phyloP scores from a whole-genome alignment of 2,113 vertebrate species.

The Suricata suricatta region DNA sequence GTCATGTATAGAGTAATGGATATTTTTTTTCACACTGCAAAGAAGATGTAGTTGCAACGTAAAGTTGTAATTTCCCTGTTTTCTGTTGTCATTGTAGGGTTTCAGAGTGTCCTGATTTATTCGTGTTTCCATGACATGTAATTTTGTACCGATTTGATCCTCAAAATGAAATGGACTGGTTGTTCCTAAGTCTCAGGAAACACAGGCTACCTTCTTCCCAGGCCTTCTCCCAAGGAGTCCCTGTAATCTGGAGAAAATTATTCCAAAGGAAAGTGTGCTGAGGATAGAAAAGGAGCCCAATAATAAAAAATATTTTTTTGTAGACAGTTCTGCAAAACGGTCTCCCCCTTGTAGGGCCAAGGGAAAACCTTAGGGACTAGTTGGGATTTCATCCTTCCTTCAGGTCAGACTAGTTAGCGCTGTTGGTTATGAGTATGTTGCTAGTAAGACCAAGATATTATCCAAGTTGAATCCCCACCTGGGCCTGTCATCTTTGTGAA shows the following conservation, averaged over 20 bases:
- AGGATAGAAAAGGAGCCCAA: constrained; percentile 20
- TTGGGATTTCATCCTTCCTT: constrained; percentile 9
- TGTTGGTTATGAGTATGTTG: background rate
- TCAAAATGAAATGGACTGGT: background rate
- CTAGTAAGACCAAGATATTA: background rate
- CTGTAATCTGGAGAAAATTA: constrained; percentile 26
- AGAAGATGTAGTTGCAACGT: background rate
- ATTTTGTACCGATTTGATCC: constrained; percentile 8
- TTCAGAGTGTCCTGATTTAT: background rate
- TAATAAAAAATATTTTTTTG: constrained; percentile 37
- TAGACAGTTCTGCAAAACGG: background rate
- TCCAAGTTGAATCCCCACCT: background rate
- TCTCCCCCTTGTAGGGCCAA: background rate
- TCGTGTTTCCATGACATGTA: background rate
- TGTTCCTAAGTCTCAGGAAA: constrained; percentile 17
- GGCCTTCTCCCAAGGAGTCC: background rate
- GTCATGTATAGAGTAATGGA: background rate
- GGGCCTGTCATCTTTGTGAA: background rate
- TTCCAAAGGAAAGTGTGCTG: constrained; percentile 25
- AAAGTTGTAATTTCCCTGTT: background rate
- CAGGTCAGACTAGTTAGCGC: background rate
- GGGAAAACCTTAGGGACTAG: background rate
- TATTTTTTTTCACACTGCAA: constrained; percentile 17
- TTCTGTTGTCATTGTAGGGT: background rate
- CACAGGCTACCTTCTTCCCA: background rate